phyloP scores from a whole-genome alignment of 2,797 vertebrate species.

The Leptoclinus maculatus region DNA sequence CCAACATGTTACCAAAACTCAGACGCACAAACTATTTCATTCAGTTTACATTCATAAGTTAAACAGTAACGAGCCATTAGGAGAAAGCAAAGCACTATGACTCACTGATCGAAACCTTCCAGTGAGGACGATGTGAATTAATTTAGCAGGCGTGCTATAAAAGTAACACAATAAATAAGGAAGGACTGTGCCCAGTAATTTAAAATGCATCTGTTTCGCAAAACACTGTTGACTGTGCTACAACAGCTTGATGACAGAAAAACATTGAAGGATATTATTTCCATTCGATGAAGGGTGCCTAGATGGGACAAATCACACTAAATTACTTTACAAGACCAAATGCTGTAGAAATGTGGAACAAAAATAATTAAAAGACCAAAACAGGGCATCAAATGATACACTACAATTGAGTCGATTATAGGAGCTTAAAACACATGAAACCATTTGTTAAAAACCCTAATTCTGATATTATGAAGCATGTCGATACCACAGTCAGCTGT shows the following conservation, averaged over 20 bases:
- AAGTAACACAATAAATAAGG: conserved; percentile 22
- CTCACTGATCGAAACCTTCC: conserved; percentile 4
- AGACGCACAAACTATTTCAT: background rate
- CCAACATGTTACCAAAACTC: background rate
- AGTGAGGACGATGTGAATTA: background rate
- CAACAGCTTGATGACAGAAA: background rate
- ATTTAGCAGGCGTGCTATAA: conserved; percentile 28
- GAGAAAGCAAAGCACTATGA: conserved; percentile 4
- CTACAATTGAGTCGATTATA: background rate
- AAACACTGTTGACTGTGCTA: conserved; percentile 22
- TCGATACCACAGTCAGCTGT: background rate
- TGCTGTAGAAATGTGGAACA: background rate
- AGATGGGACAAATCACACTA: background rate
- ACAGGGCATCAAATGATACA: background rate
- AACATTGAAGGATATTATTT: background rate
- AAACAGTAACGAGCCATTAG: conserved; percentile 15
- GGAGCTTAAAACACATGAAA: background rate
- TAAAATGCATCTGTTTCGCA: conserved; percentile 22
- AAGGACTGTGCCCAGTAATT: background rate
- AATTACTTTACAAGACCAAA: background rate
- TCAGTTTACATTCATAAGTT: background rate
- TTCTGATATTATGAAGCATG: background rate
- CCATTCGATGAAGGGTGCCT: background rate
- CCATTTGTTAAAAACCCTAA: background rate
- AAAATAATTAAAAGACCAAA: background rate